Percentiles rank a stretch among this genome's conserved stretches.
Evolutionary conservation across 2,888 invertebrate species (phyloP).

Genomic region (Platynereis dumerilii): DNA sequence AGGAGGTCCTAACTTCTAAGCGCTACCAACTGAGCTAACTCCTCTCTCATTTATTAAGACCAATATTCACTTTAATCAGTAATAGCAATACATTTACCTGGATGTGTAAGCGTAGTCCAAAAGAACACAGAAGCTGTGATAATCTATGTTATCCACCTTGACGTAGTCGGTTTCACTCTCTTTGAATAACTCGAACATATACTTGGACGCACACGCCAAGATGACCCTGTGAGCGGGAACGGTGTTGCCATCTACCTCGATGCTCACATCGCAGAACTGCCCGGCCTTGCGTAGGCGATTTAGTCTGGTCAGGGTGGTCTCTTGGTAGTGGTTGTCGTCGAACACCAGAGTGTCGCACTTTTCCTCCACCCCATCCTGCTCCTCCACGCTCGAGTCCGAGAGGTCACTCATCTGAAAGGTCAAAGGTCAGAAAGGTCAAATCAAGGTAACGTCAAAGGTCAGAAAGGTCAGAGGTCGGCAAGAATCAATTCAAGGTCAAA

Average conservation of each 20-base stretch:
- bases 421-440: too few species aligned
- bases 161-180: constrained; percentile 65
- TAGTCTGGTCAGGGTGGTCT: constrained; percentile 70
- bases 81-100: too few species aligned
- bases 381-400: neutral
- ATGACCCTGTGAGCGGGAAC: constrained; percentile 81
- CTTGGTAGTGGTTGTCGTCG: constrained; percentile 48
- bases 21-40: too few species aligned
- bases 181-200: constrained; percentile 77
- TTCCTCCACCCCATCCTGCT: constrained; percentile 18
- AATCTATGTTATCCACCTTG: constrained; percentile 73
- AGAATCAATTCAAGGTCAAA: too few species aligned
- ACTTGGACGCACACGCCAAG: constrained; percentile 79
- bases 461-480: too few species aligned
- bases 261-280: constrained; percentile 85
- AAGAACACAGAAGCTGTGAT: constrained; percentile 75
- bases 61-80: too few species aligned
- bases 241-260: constrained; percentile 78
- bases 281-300: constrained; percentile 82
- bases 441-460: too few species aligned
- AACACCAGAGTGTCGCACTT: constrained; percentile 39
- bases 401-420: too few species aligned
- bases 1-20: too few species aligned
- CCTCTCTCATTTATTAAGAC: too few species aligned
- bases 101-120: constrained; percentile 86